Conservation (phyloP, 1,140 invertebrate genomes). For the Coelopa frigida region DNA sequence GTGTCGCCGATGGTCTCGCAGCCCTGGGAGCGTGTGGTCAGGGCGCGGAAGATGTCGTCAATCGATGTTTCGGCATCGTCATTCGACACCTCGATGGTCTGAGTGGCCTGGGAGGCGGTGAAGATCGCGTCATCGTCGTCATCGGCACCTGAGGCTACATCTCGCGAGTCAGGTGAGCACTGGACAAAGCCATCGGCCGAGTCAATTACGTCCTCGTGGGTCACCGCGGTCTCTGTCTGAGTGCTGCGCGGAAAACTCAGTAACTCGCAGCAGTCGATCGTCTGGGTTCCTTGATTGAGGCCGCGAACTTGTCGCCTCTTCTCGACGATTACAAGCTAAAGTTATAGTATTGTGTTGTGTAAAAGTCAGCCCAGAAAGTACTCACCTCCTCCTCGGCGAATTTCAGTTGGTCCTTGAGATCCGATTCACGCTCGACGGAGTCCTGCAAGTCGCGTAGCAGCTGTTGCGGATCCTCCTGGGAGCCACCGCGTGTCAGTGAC, state of each 20-base stretch:
- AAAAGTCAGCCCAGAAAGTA: too few relatives aligned
- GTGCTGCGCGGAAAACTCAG: conserved; percentile 32
- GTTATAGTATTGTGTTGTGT: conserved; percentile 12
- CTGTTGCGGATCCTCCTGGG: conserved; percentile 70
- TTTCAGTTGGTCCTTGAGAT: conserved; percentile 81
- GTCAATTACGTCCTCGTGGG: conserved; percentile 13
- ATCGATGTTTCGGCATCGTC: not conserved
- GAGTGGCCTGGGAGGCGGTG: not conserved
- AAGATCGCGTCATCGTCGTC: not conserved
- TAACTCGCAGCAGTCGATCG: conserved; percentile 15
- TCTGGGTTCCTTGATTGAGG: conserved; percentile 36
- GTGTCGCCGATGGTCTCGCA: not conserved
- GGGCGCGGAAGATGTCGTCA: not conserved
- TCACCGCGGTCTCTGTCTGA: conserved; percentile 17
- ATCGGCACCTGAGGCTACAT: too few relatives aligned
- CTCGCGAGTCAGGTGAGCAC: not conserved
- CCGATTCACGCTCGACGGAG: conserved; percentile 83
- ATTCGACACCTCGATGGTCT: not conserved
- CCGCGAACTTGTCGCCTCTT: conserved; percentile 5
- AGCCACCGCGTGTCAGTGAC: conserved; percentile 62
- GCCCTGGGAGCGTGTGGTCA: not conserved
- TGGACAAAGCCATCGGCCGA: not conserved
- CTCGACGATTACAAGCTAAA: conserved; percentile 19
- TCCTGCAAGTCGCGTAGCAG: conserved; percentile 81
- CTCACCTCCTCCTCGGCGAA: conserved; percentile 82